Base-by-base conservation (phyloP, 2,113 vertebrate species). In the Neopipo cinnamomea region DNA sequence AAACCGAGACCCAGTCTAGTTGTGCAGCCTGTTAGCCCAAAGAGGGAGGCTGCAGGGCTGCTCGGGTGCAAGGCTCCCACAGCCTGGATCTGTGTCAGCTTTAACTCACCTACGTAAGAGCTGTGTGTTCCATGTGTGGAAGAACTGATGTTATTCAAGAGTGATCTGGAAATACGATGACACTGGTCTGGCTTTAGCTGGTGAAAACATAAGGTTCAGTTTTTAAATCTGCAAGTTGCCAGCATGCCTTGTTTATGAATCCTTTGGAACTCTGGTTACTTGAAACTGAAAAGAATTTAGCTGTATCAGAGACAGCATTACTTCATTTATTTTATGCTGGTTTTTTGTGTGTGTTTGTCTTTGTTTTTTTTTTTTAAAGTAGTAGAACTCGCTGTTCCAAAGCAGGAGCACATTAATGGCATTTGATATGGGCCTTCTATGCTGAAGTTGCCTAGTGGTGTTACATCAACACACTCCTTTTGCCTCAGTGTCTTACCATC, bases 1-100 rank as follows among this genome's bases (percentile, higher is more conserved):
- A 37, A 82, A 25, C 14, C 0, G 5, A 12, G 59, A 6, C 10
- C 33, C 11, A 2, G 15, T 2, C 21, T 2, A 2, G 4, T 6
- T 23, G 50, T 22, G 30, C 41, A 23, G 25, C 33, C 31, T 1
- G 22, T 3, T 6, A 13, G n/a, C 27, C 12, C 9, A 4, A 9
- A 1, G 17, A 7, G 31, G 7, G n/a, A 30, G 35, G 14, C 50
- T 21, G 53, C 20, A 5, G 30, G 20, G 17, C 35, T 2, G 13
- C 23, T 8, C 4, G 9, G 6, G 16, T n/a, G 24, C 28, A 7
- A 3, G 22, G 52, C 35, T 50, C 7, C 52, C 14, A 2, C 5
- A 6, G 24, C 27, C 31, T 1, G 4, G 41, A 14, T 23, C 42
- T 33, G 5, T 4, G 39, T 24, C 1, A 2, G 6, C 33, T 44